Conservation (phyloP, 1,140 invertebrate genomes). For the Drosophila elegans region DNA sequence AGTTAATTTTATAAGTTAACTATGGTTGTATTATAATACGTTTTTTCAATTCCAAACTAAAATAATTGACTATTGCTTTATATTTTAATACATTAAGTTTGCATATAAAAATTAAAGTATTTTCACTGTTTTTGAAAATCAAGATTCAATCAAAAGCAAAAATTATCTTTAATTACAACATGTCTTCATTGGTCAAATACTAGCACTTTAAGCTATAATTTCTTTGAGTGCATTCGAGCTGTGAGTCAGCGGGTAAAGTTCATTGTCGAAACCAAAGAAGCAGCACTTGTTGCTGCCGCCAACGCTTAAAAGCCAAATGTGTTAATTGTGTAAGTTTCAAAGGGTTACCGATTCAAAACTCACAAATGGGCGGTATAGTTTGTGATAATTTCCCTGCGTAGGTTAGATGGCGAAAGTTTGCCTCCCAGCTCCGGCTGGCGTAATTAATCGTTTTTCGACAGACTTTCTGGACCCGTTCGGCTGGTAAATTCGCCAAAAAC, state of each 20-base stretch:
- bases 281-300: conserved; percentile 48
- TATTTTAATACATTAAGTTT: too few relatives aligned
- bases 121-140: too few relatives aligned
- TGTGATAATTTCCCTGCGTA: conserved; percentile 38
- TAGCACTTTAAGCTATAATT: not conserved
- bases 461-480: conserved; percentile 35
- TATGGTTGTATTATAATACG: too few relatives aligned
- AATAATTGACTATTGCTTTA: not conserved
- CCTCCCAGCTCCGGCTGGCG: not conserved
- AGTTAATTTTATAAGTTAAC: too few relatives aligned
- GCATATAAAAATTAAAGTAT: too few relatives aligned
- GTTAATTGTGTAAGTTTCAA: conserved; percentile 63
- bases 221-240: conserved; percentile 4
- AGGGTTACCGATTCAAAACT: conserved; percentile 41
- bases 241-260: conserved; percentile 40
- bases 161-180: not conserved
- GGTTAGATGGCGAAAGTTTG: conserved; percentile 32
- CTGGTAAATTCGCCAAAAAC: conserved; percentile 47
- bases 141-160: too few relatives aligned
- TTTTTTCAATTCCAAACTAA: too few relatives aligned
- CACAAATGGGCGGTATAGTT: conserved; percentile 30
- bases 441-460: conserved; percentile 47
- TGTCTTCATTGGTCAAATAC: not conserved
- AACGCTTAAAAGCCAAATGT: conserved; percentile 43
- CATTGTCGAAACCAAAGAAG: conserved; percentile 20